phyloP scores from a whole-genome alignment of 2,888 invertebrate species.

The Apodemia mormo region DNA sequence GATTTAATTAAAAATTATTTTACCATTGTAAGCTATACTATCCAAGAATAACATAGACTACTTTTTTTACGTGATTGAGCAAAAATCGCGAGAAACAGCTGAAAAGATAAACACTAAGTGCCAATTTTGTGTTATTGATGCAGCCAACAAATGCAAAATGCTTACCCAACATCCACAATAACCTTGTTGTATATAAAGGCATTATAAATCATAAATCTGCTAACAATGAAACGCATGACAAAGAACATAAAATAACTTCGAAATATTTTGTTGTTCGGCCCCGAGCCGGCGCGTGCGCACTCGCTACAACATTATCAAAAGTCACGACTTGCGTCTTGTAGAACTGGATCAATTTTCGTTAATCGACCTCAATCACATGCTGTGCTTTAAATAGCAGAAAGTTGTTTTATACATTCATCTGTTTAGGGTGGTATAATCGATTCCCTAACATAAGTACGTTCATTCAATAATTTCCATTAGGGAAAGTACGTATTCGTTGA shows the following conservation, averaged over 20 bases:
- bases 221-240: slow-evolving; percentile 70
- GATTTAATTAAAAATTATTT: too few relatives aligned
- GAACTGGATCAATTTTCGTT: slow-evolving; percentile 64
- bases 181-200: slow-evolving; percentile 62
- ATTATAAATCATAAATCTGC: slow-evolving; percentile 68
- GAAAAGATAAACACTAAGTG: slow-evolving; percentile 11
- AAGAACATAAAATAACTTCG: slow-evolving; percentile 57
- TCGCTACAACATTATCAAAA: slow-evolving; percentile 51
- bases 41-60: too few relatives aligned
- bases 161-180: slow-evolving; percentile 47
- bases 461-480: too few relatives aligned
- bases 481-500: too few relatives aligned
- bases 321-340: slow-evolving; percentile 60
- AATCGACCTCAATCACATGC: slow-evolving; percentile 53
- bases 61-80: too few relatives aligned
- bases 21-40: too few relatives aligned
- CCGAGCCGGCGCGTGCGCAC: slow-evolving; percentile 71
- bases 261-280: slow-evolving; percentile 62
- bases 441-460: too few relatives aligned
- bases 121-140: slow-evolving; percentile 22
- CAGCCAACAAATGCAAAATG: slow-evolving; percentile 38
- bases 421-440: not conserved
- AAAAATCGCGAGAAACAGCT: too few relatives aligned
- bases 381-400: slow-evolving; percentile 3
- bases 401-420: not conserved